Percentiles rank a stretch among this genome's conserved stretches.
Evolutionary conservation across 2,113 vertebrate species (phyloP).

Genomic region (Burhinus bistriatus): DNA sequence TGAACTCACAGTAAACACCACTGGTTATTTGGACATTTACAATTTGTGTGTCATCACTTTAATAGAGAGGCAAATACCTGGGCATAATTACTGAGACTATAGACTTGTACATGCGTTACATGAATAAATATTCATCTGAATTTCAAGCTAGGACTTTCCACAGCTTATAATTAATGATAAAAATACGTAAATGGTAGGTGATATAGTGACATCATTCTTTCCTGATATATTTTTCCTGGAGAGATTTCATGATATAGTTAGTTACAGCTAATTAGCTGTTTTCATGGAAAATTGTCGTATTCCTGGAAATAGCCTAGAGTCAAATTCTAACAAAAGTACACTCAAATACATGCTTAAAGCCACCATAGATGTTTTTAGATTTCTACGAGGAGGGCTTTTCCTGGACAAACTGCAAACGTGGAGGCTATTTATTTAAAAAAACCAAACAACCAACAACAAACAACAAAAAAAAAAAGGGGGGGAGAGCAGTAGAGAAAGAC

Average conservation of each 20-base stretch:
- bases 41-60: not conserved
- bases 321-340: not conserved
- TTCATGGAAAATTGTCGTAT: not conserved
- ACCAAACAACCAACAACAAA: no score
- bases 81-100: not conserved
- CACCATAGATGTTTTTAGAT: not conserved
- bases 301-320: not conserved
- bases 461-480: not conserved
- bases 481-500: not conserved
- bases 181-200: not conserved
- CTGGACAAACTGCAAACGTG: not conserved
- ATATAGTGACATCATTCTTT: not conserved
- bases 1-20: not conserved
- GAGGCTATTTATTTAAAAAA: not conserved
- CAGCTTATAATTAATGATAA: not conserved
- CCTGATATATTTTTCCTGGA: not conserved
- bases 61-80: not conserved
- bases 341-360: not conserved
- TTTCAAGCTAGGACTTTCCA: not conserved
- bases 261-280: not conserved
- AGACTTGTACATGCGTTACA: not conserved
- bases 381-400: not conserved
- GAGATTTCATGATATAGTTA: not conserved
- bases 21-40: not conserved
- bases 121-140: not conserved